Percentiles rank a stretch among this genome's conserved stretches.
Conservation (phyloP, 2,888 invertebrate genomes). For the Diaprepes abbreviatus region DNA sequence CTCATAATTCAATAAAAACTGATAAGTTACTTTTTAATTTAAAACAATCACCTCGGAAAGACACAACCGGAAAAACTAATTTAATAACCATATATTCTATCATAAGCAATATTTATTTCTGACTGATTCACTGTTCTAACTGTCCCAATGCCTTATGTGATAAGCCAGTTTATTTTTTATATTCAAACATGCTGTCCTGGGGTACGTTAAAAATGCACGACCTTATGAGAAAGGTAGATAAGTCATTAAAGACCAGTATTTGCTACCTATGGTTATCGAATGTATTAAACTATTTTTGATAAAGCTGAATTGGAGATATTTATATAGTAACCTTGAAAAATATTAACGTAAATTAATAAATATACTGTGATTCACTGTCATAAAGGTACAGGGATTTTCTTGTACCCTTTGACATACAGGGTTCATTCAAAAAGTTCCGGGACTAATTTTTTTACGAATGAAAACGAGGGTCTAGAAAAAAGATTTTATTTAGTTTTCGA, state of each 20-base stretch:
- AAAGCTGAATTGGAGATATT: no score
- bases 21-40: background rate
- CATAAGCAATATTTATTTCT: constrained; percentile 3
- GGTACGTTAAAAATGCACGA: background rate
- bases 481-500: no score
- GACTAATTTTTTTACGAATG: no score
- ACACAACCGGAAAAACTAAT: background rate
- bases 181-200: constrained; percentile 3
- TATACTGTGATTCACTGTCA: no score
- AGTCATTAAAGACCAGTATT: background rate
- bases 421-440: no score
- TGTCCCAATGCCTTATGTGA: constrained; percentile 14
- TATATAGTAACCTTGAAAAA: no score
- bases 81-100: no score
- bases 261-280: background rate
- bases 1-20: constrained; percentile 9
- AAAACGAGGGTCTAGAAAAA: no score
- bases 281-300: no score
- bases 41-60: background rate
- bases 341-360: no score
- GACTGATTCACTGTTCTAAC: constrained; percentile 15
- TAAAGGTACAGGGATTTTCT: no score
- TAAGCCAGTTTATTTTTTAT: constrained; percentile 9
- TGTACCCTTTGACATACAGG: no score
- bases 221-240: constrained; percentile 7